These are phyloP conservation scores for Megathymus violae DNA, from an alignment of 1,140 invertebrate species.

Conservation along the genomic window DNA sequence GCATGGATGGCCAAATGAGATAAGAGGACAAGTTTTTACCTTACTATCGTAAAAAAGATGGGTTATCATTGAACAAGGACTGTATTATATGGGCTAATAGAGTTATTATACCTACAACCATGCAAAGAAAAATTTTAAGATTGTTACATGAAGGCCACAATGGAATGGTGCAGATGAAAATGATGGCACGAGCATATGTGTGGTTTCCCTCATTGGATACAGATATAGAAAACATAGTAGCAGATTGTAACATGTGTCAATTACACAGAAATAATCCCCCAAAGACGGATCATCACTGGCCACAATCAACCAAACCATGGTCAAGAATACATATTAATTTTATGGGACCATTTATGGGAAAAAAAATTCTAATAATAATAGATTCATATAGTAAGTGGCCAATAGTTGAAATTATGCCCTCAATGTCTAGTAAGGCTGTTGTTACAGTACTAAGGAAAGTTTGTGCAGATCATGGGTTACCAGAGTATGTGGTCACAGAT, in stretches of 20 bases:
- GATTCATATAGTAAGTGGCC: constrained; percentile 36
- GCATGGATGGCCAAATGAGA: constrained; percentile 5
- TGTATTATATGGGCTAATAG: constrained; percentile 21
- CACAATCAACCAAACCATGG: constrained; percentile 22
- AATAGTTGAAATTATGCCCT: constrained; percentile 26
- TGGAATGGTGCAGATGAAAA: constrained; percentile 27
- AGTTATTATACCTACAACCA: constrained; percentile 14
- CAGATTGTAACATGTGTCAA: constrained; percentile 10
- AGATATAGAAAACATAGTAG: constrained; percentile 10
- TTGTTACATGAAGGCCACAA: constrained; percentile 12
- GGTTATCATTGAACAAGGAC: constrained; percentile 10
- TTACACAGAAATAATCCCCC: constrained; percentile 17
- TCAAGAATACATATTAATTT: constrained; percentile 33
- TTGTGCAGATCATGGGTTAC: constrained; percentile 57
- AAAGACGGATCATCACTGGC: constrained; percentile 6
- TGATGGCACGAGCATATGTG: constrained; percentile 18
- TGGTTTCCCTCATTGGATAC: constrained; percentile 10
- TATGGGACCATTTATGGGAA: constrained; percentile 36
- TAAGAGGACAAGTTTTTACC: constrained; percentile 3
- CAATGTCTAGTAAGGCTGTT: constrained; percentile 24
- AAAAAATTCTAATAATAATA: constrained; percentile 35
- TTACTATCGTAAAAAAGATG: constrained; percentile 9
- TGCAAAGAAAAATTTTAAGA: constrained; percentile 15
- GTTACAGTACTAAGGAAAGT: constrained; percentile 21
- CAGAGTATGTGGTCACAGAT: constrained; percentile 60